A percentile compares a stretch with the other conserved stretches of the same genome.
phyloP scores from a whole-genome alignment of 1,140 invertebrate genomes.

The Charaxes varanes region DNA sequence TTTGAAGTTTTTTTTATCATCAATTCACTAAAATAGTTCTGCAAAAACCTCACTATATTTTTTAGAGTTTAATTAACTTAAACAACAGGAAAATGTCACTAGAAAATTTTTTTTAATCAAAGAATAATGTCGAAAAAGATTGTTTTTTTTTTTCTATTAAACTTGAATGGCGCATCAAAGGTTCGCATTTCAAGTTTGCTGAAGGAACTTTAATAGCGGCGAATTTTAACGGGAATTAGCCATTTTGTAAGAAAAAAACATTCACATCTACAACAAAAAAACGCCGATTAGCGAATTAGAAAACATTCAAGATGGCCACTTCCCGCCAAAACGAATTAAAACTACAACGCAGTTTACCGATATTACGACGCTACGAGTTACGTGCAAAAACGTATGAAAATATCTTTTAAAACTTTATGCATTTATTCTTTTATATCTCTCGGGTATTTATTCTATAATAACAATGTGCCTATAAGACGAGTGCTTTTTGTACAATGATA shows the following conservation, averaged over 20 bases:
- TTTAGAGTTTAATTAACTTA: too few relatives aligned
- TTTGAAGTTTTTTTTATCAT: too few relatives aligned
- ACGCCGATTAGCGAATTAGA: conserved; percentile 16
- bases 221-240: conserved; percentile 34
- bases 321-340: conserved; percentile 43
- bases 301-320: conserved; percentile 24
- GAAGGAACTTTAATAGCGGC: too few relatives aligned
- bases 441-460: conserved; percentile 62
- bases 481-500: conserved; percentile 69
- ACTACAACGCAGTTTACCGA: conserved; percentile 43
- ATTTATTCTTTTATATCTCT: conserved; percentile 63
- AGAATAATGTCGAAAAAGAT: too few relatives aligned
- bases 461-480: conserved; percentile 66
- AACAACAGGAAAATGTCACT: too few relatives aligned
- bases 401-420: conserved; percentile 68
- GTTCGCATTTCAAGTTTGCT: too few relatives aligned
- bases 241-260: conserved; percentile 22
- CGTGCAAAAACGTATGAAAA: conserved; percentile 74
- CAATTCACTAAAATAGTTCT: too few relatives aligned
- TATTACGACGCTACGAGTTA: conserved; percentile 49
- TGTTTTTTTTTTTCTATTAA: too few relatives aligned
- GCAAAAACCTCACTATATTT: too few relatives aligned
- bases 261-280: conserved; percentile 6
- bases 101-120: too few relatives aligned
- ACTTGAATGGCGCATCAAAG: too few relatives aligned